phyloP scores from a whole-genome alignment of 2,888 invertebrate species.

The Liposcelis brunnea region DNA sequence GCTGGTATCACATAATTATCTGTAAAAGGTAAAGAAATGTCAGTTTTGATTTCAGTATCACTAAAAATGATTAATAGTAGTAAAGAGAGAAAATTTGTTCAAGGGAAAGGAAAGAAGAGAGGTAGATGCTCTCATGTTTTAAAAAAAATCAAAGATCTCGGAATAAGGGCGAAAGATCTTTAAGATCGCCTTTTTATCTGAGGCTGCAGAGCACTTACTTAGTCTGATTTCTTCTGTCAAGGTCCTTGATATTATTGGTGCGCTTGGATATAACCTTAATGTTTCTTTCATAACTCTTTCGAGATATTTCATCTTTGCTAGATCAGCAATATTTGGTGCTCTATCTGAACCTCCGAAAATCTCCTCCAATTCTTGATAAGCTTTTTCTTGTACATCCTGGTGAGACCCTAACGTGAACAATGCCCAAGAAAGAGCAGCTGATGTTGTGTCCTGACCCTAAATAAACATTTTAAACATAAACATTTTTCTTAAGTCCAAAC shows the following conservation, averaged over 20 bases:
- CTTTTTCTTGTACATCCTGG: constrained; percentile 27
- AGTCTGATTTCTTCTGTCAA: background rate
- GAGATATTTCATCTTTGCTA: constrained; percentile 7
- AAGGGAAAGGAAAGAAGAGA: too few species aligned
- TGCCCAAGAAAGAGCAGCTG: constrained; percentile 34
- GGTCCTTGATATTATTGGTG: background rate
- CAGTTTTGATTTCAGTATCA: too few species aligned
- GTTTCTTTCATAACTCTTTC: constrained; percentile 9
- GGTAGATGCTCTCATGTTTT: too few species aligned
- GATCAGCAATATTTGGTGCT: constrained; percentile 5
- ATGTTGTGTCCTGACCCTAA: constrained; percentile 38
- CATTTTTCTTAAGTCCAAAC: too few species aligned
- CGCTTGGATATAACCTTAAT: constrained; percentile 7
- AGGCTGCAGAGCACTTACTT: background rate
- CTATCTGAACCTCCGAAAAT: constrained; percentile 7
- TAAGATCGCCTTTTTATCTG: too few species aligned
- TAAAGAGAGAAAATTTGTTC: too few species aligned
- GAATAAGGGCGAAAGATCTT: too few species aligned
- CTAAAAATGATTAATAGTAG: too few species aligned
- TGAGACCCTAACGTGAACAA: constrained; percentile 32
- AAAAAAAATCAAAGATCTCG: too few species aligned
- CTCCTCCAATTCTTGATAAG: background rate
- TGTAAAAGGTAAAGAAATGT: too few species aligned
- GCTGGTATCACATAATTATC: background rate
- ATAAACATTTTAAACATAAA: background rate